Evolutionary conservation across 2,888 invertebrate species (phyloP).

Genomic region (Plemyria rubiginata): DNA sequence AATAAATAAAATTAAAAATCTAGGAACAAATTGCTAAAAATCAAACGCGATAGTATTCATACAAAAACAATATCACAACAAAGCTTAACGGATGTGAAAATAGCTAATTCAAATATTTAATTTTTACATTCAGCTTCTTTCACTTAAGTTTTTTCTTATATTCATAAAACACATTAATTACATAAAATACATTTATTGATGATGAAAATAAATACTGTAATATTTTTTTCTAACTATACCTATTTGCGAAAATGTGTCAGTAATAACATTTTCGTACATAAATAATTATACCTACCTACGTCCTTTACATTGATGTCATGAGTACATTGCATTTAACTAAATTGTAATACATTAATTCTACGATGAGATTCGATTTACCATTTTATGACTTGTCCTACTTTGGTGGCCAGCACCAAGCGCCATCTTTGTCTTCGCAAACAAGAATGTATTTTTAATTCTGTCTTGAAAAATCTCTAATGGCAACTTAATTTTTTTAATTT

Average conservation of each 20-base stretch:
- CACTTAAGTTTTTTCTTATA: background rate
- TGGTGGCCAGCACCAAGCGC: constrained; percentile 57
- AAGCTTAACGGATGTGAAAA: constrained; percentile 38
- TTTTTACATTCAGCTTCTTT: too few relatives aligned
- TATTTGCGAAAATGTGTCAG: background rate
- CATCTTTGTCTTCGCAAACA: background rate
- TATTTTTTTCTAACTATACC: background rate
- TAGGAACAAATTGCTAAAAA: constrained; percentile 56
- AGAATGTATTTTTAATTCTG: constrained; percentile 2
- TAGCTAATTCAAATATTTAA: background rate
- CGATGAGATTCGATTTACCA: constrained; percentile 35
- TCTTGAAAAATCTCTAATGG: background rate
- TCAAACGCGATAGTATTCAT: constrained; percentile 44
- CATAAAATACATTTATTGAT: background rate
- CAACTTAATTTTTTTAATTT: too few relatives aligned
- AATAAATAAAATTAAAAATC: constrained; percentile 46
- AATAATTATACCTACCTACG: constrained; percentile 7
- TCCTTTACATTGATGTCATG: constrained; percentile 41
- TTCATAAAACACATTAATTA: background rate
- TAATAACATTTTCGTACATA: constrained; percentile 4
- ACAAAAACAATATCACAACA: constrained; percentile 56
- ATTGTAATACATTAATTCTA: constrained; percentile 28
- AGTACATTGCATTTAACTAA: constrained; percentile 27
- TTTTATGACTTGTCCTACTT: constrained; percentile 42
- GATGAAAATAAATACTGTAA: constrained; percentile 3